These are phyloP conservation scores for Trogon melanurus DNA, from an alignment of 2,113 vertebrate species.

Conservation along the genomic window DNA sequence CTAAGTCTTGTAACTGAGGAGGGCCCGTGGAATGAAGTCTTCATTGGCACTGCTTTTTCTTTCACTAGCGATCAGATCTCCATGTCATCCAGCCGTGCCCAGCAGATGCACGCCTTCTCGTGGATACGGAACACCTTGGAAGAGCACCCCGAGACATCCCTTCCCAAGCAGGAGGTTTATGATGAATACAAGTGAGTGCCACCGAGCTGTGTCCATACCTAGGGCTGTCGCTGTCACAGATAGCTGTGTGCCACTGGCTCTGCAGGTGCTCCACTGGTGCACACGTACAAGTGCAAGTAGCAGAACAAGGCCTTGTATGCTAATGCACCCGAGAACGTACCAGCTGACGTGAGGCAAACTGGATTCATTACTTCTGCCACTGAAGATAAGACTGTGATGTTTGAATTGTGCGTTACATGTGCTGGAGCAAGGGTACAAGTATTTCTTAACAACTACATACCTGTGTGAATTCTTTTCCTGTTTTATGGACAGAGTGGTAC, in stretches of 20 bases:
- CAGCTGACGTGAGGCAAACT: background rate
- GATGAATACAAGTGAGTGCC: constrained; percentile 96
- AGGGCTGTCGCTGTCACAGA: fast-evolving
- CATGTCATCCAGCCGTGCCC: constrained; percentile 93
- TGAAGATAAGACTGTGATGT: background rate
- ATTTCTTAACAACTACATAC: background rate
- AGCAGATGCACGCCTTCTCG: constrained; percentile 96
- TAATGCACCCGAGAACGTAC: background rate
- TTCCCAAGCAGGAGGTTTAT: constrained; percentile 99
- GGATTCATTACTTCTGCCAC: background rate
- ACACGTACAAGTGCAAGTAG: background rate
- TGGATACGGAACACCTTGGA: constrained; percentile 98
- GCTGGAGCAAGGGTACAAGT: background rate
- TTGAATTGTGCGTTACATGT: background rate
- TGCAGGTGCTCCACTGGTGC: background rate
- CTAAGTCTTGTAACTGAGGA: background rate
- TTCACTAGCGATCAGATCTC: constrained; percentile 88
- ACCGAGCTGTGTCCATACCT: fast-evolving
- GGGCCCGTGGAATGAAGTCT: background rate
- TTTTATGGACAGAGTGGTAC: background rate
- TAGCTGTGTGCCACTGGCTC: background rate
- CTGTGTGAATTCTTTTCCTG: background rate
- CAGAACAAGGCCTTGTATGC: background rate
- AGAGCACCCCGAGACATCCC: constrained; percentile 96
- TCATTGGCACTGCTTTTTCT: background rate